Percentiles rank a stretch among this genome's conserved stretches.
These are phyloP conservation scores for Vicugna pacos DNA, from an alignment of 2,113 vertebrate species.

Conservation along the genomic window DNA sequence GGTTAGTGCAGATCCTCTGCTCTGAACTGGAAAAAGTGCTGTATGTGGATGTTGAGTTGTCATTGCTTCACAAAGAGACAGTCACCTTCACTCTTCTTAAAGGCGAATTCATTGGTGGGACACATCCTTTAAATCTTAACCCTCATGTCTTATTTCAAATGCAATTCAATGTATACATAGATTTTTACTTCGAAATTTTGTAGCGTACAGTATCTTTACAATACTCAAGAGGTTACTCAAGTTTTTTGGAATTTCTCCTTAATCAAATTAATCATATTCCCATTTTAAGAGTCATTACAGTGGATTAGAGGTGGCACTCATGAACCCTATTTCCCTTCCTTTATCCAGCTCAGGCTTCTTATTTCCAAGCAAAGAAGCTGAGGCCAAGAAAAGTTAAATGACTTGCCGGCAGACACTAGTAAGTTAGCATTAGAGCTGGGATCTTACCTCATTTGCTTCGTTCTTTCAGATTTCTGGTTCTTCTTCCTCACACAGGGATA, in stretches of 20 bases:
- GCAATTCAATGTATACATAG: neutral
- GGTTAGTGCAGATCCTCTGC: neutral
- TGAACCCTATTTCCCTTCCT: neutral
- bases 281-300: neutral
- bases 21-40: neutral
- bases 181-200: neutral
- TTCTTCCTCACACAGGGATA: neutral
- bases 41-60: neutral
- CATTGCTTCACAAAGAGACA: neutral
- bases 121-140: slow-evolving; percentile 35
- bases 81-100: slow-evolving; percentile 3
- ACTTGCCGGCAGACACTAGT: neutral
- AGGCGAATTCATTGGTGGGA: neutral
- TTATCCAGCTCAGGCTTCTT: neutral
- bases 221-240: neutral
- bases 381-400: neutral
- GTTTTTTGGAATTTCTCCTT: slow-evolving; percentile 19
- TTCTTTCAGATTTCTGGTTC: neutral
- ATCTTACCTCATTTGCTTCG: neutral
- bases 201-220: neutral
- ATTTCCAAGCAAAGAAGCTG: neutral
- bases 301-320: neutral
- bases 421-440: neutral
- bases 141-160: slow-evolving; percentile 2
- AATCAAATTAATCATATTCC: neutral